These are phyloP conservation scores for Oreochromis tanganicae DNA, from an alignment of 2,113 vertebrate genomes.

Conservation along the genomic window DNA sequence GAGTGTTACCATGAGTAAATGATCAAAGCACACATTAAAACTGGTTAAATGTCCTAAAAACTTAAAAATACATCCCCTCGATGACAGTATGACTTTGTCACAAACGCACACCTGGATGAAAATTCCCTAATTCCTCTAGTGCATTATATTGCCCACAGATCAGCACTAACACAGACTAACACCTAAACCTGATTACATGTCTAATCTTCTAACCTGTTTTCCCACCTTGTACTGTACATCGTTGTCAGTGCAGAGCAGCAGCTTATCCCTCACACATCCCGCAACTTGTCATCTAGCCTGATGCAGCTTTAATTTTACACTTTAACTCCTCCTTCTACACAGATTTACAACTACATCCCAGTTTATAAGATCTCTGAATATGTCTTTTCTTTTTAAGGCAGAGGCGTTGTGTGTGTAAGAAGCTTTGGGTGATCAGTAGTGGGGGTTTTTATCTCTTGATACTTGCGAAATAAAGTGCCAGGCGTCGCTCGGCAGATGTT, in stretches of 20 bases:
- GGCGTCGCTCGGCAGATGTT: constrained; percentile 61
- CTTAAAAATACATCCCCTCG: neutral
- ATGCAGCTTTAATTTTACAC: constrained; percentile 9
- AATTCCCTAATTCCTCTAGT: neutral
- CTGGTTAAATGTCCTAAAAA: constrained; percentile 5
- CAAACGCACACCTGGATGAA: neutral
- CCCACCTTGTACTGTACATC: neutral
- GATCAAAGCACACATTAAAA: neutral
- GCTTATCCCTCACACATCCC: neutral
- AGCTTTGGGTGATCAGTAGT: constrained; percentile 19
- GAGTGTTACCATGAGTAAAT: neutral
- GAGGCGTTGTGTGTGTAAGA: neutral
- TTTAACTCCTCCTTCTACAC: neutral
- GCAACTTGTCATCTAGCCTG: neutral
- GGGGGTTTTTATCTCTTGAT: neutral
- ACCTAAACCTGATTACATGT: constrained; percentile 33
- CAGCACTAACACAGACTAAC: neutral
- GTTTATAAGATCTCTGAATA: constrained; percentile 12
- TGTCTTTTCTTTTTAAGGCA: neutral
- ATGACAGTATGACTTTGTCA: neutral
- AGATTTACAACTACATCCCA: constrained; percentile 22
- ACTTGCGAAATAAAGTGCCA: constrained; percentile 33
- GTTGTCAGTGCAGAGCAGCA: neutral
- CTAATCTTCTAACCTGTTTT: constrained; percentile 15
- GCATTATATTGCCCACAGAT: neutral